These are phyloP conservation scores for Hemicentrotus pulcherrimus DNA, from an alignment of 35 echinoderm and acorn worm species.

Conservation along the genomic window DNA sequence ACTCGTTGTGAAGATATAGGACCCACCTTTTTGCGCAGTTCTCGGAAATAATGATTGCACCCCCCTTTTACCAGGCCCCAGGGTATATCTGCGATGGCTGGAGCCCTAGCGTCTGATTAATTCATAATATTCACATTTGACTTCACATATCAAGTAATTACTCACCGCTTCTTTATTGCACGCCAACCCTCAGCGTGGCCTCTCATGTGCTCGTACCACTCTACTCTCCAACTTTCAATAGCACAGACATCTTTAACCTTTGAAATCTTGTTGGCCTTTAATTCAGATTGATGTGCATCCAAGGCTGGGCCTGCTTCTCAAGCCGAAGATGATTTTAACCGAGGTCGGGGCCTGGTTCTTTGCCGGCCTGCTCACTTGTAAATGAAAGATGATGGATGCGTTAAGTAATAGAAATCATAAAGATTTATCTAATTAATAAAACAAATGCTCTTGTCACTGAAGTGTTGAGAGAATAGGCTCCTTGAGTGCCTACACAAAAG, in stretches of 20 bases:
- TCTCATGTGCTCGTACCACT: not conserved
- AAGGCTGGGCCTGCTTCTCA: not conserved
- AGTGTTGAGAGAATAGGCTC: not conserved
- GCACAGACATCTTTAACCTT: slow-evolving; percentile 17
- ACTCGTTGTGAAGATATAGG: not conserved
- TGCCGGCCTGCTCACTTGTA: not conserved
- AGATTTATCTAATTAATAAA: slow-evolving; percentile 15
- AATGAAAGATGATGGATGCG: slow-evolving; percentile 2
- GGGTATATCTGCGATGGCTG: not conserved
- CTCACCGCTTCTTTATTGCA: slow-evolving; percentile 32
- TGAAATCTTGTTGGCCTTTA: slow-evolving; percentile 7
- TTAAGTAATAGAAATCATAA: slow-evolving; percentile 20
- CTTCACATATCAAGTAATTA: slow-evolving; percentile 51
- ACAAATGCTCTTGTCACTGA: slow-evolving; percentile 10
- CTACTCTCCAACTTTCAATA: not conserved
- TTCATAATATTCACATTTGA: slow-evolving; percentile 56
- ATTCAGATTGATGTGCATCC: slow-evolving; percentile 2
- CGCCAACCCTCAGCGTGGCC: not conserved
- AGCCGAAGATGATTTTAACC: not conserved
- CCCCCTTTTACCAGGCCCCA: slow-evolving; percentile 36
- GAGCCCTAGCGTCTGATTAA: slow-evolving; percentile 32
- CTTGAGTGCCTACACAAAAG: not conserved
- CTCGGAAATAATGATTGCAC: slow-evolving; percentile 1
- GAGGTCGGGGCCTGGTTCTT: not conserved
- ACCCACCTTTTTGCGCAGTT: slow-evolving; percentile 25